Percentiles rank a stretch among this genome's conserved stretches.
Conservation (phyloP, 2,888 invertebrate genomes). For the Platycheirus albimanus region DNA sequence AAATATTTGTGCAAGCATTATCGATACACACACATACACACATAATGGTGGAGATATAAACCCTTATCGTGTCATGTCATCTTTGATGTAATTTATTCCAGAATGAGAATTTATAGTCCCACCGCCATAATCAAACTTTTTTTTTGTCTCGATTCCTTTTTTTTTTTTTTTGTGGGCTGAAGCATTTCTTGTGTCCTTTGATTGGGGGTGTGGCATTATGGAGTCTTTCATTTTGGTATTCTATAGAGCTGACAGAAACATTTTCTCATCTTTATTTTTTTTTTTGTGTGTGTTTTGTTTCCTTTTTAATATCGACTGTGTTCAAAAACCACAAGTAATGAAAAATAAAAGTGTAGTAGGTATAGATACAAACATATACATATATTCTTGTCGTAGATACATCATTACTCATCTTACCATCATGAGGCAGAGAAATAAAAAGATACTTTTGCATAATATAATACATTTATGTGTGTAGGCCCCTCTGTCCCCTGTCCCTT, state of each 20-base stretch:
- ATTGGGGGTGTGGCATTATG: conserved; percentile 12
- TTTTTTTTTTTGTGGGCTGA: too few relatives aligned
- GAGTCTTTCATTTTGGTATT: conserved; percentile 41
- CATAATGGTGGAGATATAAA: conserved; percentile 40
- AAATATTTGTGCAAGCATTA: conserved; percentile 73
- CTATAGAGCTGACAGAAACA: conserved; percentile 55
- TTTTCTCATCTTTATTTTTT: conserved; percentile 35
- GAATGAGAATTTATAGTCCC: conserved; percentile 70
- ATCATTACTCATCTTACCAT: conserved; percentile 57
- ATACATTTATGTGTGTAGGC: too few relatives aligned
- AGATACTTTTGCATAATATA: neutral
- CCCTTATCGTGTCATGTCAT: conserved; percentile 71
- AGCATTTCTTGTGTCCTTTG: conserved; percentile 23
- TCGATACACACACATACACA: conserved; percentile 59
- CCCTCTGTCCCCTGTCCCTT: too few relatives aligned
- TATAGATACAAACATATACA: conserved; percentile 14
- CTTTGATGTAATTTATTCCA: conserved; percentile 74
- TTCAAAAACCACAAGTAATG: conserved; percentile 54
- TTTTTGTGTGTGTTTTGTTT: neutral
- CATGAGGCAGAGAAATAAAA: neutral
- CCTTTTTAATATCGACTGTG: conserved; percentile 43
- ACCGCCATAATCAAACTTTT: conserved; percentile 42
- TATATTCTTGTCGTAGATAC: too few relatives aligned
- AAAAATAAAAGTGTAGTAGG: conserved; percentile 24
- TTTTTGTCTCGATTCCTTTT: conserved; percentile 32